Evolutionary conservation across 1,140 invertebrate species (phyloP).

Genomic region (Linepithema humile): DNA sequence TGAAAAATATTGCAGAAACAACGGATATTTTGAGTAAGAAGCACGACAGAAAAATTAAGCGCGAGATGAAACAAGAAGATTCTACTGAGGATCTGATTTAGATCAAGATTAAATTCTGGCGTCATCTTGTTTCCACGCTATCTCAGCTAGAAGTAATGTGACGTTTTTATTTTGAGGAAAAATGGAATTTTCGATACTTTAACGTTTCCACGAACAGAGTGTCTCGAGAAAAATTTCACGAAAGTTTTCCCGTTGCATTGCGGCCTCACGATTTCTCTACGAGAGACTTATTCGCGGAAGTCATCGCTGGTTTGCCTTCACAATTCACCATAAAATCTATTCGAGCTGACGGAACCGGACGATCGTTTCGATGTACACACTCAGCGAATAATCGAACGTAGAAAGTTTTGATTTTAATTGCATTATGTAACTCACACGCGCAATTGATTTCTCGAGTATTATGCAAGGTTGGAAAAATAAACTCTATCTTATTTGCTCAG

Average conservation of each 20-base stretch:
- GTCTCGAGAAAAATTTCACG: conserved; percentile 18
- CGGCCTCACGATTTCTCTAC: conserved; percentile 56
- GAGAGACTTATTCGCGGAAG: conserved; percentile 44
- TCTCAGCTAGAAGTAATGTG: not conserved
- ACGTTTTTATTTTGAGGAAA: conserved; percentile 27
- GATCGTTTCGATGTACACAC: not conserved
- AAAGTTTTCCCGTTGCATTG: conserved; percentile 5
- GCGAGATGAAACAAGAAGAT: not conserved
- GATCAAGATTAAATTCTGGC: conserved; percentile 26
- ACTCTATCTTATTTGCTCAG: not conserved
- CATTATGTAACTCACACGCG: conserved; percentile 11
- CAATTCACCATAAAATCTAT: not conserved
- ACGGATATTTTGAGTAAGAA: not conserved
- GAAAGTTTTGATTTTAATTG: conserved; percentile 48
- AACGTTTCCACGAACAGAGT: conserved; percentile 4
- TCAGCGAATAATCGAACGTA: conserved; percentile 37
- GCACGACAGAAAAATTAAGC: conserved; percentile 10
- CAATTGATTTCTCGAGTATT: conserved; percentile 23
- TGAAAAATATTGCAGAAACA: conserved; percentile 33
- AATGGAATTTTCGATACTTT: conserved; percentile 12
- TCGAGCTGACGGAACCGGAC: conserved; percentile 21
- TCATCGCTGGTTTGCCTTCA: conserved; percentile 29
- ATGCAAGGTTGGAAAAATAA: not conserved
- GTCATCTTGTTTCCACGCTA: conserved; percentile 9
- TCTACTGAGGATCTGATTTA: not conserved